Evolutionary conservation across 2,113 vertebrate genomes (phyloP), one percentile per base, ranked within the genome.

Genomic region (Telmatochromis sp.): DNA sequence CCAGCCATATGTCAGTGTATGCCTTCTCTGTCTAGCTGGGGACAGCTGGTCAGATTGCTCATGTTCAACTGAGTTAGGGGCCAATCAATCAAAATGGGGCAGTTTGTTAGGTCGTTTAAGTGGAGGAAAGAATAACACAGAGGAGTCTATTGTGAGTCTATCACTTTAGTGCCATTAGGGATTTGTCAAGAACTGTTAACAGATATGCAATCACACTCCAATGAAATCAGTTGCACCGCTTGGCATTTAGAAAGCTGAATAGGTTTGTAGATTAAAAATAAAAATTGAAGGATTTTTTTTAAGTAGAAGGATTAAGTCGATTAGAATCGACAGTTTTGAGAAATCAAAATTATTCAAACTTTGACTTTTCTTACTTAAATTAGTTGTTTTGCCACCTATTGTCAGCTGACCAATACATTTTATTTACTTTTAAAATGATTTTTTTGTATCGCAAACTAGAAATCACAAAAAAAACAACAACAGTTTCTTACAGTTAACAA

Each of bases 41-140:
- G 94, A 95, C 95, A 96, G 95, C 95, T 96, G 95, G 95, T 95
- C 95, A 94, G 90, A 95, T 95, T 93, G 94, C 92, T 93, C 92
- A 89, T 88, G 95, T 92, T 95, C 92, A 87, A 92, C 85, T 54
- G 79, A 90, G 87, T 96, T 96, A 95, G 81, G 85, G 86, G 86
- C 85, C 94, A 96, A 96, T 96, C 95, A 95, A 94, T 96, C 95
- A 96, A 93, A 94, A 88, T 8, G 79, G 86, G 90, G 82, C 88
- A 73, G 92, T 89, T 85, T 75, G 91, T 93, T 90, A 90, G 85
- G 91, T 87, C 86, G 78, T 94, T 95, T 91, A 91, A 94, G 87
- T 9, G 21, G 55, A 82, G 57, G 51, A 45, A 81, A 47, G 90
- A 86, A 93, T 82, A 81, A 86, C 80, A 90, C 79, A 75, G 23